Base-by-base conservation (phyloP, 1,140 invertebrate genomes). In the Druon quercuslanigerum region DNA sequence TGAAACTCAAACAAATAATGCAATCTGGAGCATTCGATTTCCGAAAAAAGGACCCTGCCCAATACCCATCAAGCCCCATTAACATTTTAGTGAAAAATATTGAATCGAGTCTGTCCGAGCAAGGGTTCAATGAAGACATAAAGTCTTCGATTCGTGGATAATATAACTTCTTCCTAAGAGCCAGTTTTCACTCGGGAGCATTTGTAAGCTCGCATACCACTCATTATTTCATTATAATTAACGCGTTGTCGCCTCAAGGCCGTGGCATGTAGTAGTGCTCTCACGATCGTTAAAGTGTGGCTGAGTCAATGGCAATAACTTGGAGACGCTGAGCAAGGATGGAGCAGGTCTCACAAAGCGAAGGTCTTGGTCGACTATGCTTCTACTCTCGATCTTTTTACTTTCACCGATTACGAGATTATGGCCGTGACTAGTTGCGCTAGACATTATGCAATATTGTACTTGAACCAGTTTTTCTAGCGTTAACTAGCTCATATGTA, bases 381-480 rank as follows among this genome's bases (percentile, higher is more conserved):
- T 46, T 11, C 40, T 46, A 46, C 40, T 46, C 40, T 46, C 40
- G 57, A 66, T 66, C 57, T 66, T 66, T 66, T 66, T 66, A 66
- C 57, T 66, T 66, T 66, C 57, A 66, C 57, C 40, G 40, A 66
- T 66, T 66, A 66, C 52, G 52, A 54, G 52, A 54, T 66, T 66
- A 66, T 13, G 57, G 20, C 57, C 57, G 57, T 66, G 57, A 66
- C 57, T 66, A 66, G 57, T 66, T 66, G 25, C 57, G 25, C 57
- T 66, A 33, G 20, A 33, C 20, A 33, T 66, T 66, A 66, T 25
- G 57, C 57, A 13, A 66, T 20, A 66, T 33, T 66, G 57, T 66
- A 66, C 57, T 66, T 66, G 57, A 66, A 66, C 57, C 57, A 66
- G 57, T 66, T 66, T 66, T 66, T 40, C 57, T 66, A 66, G 57